These are phyloP conservation scores for Nyctibius grandis DNA, from an alignment of 2,797 vertebrate species.

Conservation along the genomic window DNA sequence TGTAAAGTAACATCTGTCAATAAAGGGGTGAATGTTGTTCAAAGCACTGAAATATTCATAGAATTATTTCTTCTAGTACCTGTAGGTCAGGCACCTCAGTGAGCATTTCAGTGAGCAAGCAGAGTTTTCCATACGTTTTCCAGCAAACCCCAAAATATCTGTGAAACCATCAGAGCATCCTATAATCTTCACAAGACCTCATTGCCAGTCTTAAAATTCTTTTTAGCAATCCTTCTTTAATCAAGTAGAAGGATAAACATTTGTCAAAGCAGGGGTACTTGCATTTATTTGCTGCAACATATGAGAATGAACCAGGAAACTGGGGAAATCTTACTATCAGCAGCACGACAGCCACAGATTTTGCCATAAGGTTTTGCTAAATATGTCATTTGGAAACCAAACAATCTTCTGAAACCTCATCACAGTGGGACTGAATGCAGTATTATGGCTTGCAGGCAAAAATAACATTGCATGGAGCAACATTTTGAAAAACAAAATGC, in stretches of 20 bases:
- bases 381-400: conserved; percentile 56
- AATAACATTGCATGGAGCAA: conserved; percentile 38
- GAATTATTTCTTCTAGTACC: background rate
- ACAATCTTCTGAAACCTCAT: conserved; percentile 58
- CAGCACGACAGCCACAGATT: conserved; percentile 47
- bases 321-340: conserved; percentile 18
- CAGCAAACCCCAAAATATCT: background rate
- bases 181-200: background rate
- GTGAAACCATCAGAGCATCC: background rate
- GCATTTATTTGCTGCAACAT: background rate
- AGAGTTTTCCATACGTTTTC: background rate
- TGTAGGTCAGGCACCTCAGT: background rate
- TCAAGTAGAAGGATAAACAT: conserved; percentile 4
- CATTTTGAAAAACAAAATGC: conserved; percentile 7
- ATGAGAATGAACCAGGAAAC: background rate
- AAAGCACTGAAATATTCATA: background rate
- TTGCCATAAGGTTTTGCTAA: conserved; percentile 60
- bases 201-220: background rate
- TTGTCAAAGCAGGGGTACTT: background rate
- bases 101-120: background rate
- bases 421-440: conserved; percentile 44
- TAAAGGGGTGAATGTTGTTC: background rate
- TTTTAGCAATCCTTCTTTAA: background rate
- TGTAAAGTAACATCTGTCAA: background rate
- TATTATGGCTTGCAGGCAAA: conserved; percentile 53